Conservation (phyloP, 2,888 invertebrate genomes). For the Lithosia quadra region DNA sequence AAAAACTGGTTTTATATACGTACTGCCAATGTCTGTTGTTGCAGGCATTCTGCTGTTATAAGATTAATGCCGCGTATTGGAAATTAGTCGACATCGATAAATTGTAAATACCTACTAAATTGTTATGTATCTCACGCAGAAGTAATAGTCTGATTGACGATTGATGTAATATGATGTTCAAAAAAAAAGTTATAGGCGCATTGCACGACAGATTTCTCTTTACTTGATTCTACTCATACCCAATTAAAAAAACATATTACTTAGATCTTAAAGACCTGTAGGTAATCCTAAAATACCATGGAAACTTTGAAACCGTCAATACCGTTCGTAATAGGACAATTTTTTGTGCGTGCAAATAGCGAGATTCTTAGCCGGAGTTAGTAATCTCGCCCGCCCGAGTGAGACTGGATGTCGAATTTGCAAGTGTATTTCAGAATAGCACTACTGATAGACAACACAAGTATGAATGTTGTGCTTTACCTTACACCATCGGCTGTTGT, state of each 20-base stretch:
- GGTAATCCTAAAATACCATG: background rate
- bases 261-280: background rate
- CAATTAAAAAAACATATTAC: background rate
- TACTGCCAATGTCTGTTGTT: constrained; percentile 34
- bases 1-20: constrained; percentile 41
- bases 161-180: background rate
- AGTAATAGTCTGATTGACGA: background rate
- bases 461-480: background rate
- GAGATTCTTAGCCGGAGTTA: too few relatives aligned
- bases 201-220: background rate
- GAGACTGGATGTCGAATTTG: too few relatives aligned
- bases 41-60: constrained; percentile 28
- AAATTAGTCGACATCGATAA: background rate
- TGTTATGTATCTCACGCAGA: background rate
- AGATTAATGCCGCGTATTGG: constrained; percentile 4
- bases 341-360: too few relatives aligned
- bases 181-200: background rate
- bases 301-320: background rate
- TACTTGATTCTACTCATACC: background rate
- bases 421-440: too few relatives aligned
- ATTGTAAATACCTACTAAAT: background rate
- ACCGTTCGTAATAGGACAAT: too few relatives aligned
- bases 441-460: constrained; percentile 1
- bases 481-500: constrained; percentile 5
- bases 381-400: too few relatives aligned